phyloP scores from a whole-genome alignment of 2,888 invertebrate genomes.

The Vannuccia rotundouncinata region DNA sequence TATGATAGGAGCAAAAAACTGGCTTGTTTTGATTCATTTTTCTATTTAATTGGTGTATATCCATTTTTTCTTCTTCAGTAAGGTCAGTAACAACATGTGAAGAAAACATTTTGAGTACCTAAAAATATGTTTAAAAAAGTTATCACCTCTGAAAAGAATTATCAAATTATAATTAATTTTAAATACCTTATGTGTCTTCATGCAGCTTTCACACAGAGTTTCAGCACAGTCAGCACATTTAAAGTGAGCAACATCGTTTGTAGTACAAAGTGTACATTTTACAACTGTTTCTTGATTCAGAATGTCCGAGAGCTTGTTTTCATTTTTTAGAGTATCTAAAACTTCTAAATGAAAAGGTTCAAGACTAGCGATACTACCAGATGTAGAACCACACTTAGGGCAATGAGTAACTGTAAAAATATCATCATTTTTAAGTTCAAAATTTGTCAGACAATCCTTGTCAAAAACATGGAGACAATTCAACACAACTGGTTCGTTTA shows the following conservation, averaged over 20 bases:
- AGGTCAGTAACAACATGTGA: conserved; percentile 25
- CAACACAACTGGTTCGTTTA: conserved; percentile 28
- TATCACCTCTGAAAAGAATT: too few species aligned
- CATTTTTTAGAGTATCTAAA: neutral
- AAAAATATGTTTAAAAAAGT: neutral
- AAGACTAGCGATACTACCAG: conserved; percentile 31
- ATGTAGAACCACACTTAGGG: conserved; percentile 4
- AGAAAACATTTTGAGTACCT: conserved; percentile 17
- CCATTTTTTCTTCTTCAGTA: conserved; percentile 33
- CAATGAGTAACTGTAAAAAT: conserved; percentile 3
- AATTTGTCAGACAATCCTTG: conserved; percentile 28
- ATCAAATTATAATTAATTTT: neutral
- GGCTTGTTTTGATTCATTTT: conserved; percentile 31
- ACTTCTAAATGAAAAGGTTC: neutral
- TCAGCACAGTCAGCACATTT: conserved; percentile 36
- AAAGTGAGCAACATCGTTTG: conserved; percentile 28
- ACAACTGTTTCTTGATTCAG: neutral
- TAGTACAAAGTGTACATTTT: conserved; percentile 35
- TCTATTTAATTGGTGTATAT: neutral
- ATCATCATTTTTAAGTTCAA: conserved; percentile 25
- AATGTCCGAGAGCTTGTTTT: neutral
- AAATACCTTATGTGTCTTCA: conserved; percentile 32
- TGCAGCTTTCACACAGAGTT: conserved; percentile 33
- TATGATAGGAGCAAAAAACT: neutral
- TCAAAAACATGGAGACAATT: conserved; percentile 35